Base-by-base conservation (phyloP, 2,888 invertebrate species). In the Dasysyrphus albostriatus region DNA sequence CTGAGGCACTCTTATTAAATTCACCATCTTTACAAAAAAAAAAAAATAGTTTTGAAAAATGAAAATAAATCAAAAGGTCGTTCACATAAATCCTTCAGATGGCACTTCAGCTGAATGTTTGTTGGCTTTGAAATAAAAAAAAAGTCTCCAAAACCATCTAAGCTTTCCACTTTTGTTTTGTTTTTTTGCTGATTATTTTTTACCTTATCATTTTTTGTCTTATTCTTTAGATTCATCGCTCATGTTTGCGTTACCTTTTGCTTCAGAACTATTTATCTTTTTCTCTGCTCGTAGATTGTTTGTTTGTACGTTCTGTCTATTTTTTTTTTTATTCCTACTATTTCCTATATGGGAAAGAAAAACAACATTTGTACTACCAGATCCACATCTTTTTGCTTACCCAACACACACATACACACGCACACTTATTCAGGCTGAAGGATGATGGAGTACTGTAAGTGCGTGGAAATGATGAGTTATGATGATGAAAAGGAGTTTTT, bases 391-490 rank as follows among this genome's bases (percentile, higher is more conserved):
- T 3, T 12, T 44, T n/a, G n/a, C 44, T 19, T n/a, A 61, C 16
- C 29, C 10, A 67, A n/a, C 24, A 72, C 44, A 73, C 24, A 51
- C 8, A 3, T 5, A 67, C 34, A 42, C 7, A 54, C 39, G 24
- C 12, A 65, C 37, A 44, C 32, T 1, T 10, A 47, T 9, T 10
- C 42, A 56, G 58, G 58, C 34, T 67, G 34, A 39, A 69, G 39
- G n/a, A 69, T 69, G 69, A 69, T 54, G 54, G 54, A 69, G 51
- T 42, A 51, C 39, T 37, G 42, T 51, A 47, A 77, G 67, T 82
- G 82, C 82, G 72, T 77, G 67, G 49, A 80, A 75, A 80, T 65
- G 65, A 80, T 80, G 75, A 84, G 76, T 84, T 75, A 80, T 84
- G 83, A 69, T 54, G 69, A 84, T 84, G 83, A 75, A 80, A 75